These are phyloP conservation scores for Diachrysia chrysitis DNA, from an alignment of 2,888 invertebrate species.

Conservation along the genomic window DNA sequence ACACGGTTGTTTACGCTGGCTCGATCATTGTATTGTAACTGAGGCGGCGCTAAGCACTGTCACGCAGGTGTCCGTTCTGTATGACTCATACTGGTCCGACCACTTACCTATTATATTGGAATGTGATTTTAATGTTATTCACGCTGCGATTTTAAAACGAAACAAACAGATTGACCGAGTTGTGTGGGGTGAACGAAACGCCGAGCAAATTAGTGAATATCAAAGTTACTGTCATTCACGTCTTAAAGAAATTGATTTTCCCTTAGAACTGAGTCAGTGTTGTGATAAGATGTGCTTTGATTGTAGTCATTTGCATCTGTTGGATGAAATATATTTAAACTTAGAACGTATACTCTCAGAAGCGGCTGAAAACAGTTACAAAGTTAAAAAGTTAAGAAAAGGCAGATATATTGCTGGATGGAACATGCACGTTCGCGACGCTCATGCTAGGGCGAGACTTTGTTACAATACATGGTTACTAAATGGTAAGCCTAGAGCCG, in stretches of 20 bases:
- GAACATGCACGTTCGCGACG: not conserved
- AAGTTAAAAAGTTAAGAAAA: not conserved
- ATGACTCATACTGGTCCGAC: not conserved
- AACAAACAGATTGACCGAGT: not conserved
- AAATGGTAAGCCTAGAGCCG: not conserved
- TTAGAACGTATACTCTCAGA: slow-evolving; percentile 9
- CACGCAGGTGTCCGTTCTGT: not conserved
- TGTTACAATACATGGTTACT: not conserved
- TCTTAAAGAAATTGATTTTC: not conserved
- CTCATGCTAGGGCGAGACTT: not conserved
- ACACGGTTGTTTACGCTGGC: not conserved
- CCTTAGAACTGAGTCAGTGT: slow-evolving; percentile 6
- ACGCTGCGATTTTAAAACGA: not conserved
- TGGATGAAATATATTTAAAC: slow-evolving; percentile 11
- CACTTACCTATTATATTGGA: not conserved
- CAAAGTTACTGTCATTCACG: not conserved
- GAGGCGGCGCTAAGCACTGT: not conserved
- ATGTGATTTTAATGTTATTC: not conserved
- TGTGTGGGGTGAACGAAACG: not conserved
- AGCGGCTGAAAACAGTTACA: slow-evolving; percentile 7
- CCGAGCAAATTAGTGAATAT: not conserved
- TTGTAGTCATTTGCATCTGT: not conserved
- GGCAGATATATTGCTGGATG: not conserved
- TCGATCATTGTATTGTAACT: not conserved
- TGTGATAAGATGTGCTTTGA: slow-evolving; percentile 9